Base-by-base conservation (phyloP, 2,113 vertebrate species). In the Donacobius atricapilla region DNA sequence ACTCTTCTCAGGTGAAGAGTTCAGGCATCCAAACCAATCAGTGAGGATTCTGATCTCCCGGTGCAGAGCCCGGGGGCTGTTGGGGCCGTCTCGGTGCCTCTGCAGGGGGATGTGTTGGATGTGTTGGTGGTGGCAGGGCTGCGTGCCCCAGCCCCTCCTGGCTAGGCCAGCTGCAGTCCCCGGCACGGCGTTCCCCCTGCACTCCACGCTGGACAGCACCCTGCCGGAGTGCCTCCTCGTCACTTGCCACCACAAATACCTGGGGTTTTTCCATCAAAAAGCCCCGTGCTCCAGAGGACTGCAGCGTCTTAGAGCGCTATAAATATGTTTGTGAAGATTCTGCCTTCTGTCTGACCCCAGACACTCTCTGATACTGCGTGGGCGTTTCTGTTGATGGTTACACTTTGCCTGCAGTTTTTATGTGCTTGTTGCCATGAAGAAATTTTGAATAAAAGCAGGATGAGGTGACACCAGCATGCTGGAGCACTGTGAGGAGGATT, bases 331-430 rank as follows among this genome's bases (percentile, higher is more conserved):
- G 64, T 56, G 89, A 65, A 68, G 75, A 70, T 93, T 27, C 58
- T 89, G 69, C 51, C 87, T 87, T 47, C 93, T 89, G 66, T 63
- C 90, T 91, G 85, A 76, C 94, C 92, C 33, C 23, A 85, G 93
- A 20, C 37, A 39, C 83, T 87, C 86, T 33, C 6, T 76, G 60
- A 71, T 28, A 23, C 66, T 56, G 58, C 0, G 54, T 76, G 88
- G 88, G 95, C 2, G 69, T 91, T 81, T 70, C 91, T 87, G 84
- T 90, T 96, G 96, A 17, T 83, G 85, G 81, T 90, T 82, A 57
- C 84, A 79, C 90, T 97, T 93, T 83, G 84, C 71, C 93, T 93
- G 90, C 90, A 48, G 71, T 66, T 87, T 86, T 91, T 85, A n/a
- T 61, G 16, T 58, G 79, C 86, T 78, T 85, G 80, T 77, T 94